Conservation (phyloP, 2,888 invertebrate species). For the Hirtodrosophila trivittata region DNA sequence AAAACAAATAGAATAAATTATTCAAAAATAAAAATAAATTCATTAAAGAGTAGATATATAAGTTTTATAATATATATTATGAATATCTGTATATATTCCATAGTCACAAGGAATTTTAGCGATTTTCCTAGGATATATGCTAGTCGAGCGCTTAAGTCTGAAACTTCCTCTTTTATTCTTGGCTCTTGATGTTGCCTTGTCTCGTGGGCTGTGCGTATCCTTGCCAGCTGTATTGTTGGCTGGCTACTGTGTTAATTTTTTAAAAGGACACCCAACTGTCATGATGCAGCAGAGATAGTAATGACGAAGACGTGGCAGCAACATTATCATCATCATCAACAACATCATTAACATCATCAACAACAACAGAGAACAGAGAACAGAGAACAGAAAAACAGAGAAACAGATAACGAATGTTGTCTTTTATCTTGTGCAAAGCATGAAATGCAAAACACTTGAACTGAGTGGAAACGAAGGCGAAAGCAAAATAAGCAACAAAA, state of each 20-base stretch:
- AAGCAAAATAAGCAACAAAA: constrained; percentile 62
- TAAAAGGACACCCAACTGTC: constrained; percentile 71
- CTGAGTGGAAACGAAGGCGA: constrained; percentile 73
- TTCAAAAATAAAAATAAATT: no score
- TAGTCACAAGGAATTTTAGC: no score
- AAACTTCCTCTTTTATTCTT: constrained; percentile 5
- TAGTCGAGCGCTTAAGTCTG: neutral
- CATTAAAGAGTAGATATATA: no score
- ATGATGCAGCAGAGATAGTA: constrained; percentile 61
- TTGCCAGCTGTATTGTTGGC: constrained; percentile 34
- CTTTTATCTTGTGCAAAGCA: constrained; percentile 58
- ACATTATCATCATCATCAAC: constrained; percentile 15
- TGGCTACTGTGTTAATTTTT: constrained; percentile 66
- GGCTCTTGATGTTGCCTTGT: constrained; percentile 36
- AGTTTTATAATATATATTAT: no score
- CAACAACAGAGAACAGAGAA: constrained; percentile 4
- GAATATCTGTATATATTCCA: no score
- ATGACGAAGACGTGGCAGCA: constrained; percentile 64
- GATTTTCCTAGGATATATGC: constrained; percentile 6
- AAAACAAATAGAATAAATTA: no score
- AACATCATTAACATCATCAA: constrained; percentile 3
- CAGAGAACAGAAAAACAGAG: constrained; percentile 16
- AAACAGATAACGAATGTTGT: constrained; percentile 36
- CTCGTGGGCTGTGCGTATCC: constrained; percentile 17
- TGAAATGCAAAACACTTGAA: constrained; percentile 76